A percentile compares a stretch with the other conserved stretches of the same genome.
Evolutionary conservation across 1,140 invertebrate species (phyloP).

Genomic region (Akabosia matsudoensis): DNA sequence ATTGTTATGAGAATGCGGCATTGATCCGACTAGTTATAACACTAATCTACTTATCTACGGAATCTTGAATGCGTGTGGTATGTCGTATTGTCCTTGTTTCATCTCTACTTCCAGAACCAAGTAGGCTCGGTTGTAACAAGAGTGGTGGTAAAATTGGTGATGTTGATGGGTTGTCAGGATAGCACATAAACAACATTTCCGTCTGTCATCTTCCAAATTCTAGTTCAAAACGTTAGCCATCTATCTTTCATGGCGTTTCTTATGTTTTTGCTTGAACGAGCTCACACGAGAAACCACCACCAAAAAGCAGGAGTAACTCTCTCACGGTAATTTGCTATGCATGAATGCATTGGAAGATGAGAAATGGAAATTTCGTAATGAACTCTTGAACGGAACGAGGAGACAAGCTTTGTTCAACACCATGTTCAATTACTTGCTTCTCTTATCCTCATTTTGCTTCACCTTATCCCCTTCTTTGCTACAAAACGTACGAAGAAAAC

Average conservation of each 20-base stretch:
- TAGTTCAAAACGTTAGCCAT: too few species aligned
- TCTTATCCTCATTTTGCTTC: not conserved
- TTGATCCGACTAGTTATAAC: conserved; percentile 7
- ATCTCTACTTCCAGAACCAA: too few species aligned
- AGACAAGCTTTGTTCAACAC: not conserved
- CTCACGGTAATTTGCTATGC: conserved; percentile 21
- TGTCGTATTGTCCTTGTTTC: too few species aligned
- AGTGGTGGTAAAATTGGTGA: too few species aligned
- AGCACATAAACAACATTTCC: too few species aligned
- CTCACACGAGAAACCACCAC: too few species aligned
- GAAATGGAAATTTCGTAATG: conserved; percentile 24
- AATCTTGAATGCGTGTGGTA: not conserved
- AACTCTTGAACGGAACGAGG: conserved; percentile 15
- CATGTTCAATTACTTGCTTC: not conserved
- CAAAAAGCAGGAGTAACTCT: not conserved
- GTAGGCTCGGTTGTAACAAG: too few species aligned
- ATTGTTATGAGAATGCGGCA: not conserved
- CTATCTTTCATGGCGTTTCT: too few species aligned
- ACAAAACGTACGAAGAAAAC: too few species aligned
- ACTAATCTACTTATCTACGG: conserved; percentile 19
- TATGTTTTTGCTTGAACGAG: too few species aligned
- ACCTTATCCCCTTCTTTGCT: not conserved
- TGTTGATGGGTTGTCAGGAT: too few species aligned
- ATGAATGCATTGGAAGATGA: conserved; percentile 22
- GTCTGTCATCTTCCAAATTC: too few species aligned